Base-by-base conservation (phyloP, 2,113 vertebrate genomes). In the Galeopterus variegatus region DNA sequence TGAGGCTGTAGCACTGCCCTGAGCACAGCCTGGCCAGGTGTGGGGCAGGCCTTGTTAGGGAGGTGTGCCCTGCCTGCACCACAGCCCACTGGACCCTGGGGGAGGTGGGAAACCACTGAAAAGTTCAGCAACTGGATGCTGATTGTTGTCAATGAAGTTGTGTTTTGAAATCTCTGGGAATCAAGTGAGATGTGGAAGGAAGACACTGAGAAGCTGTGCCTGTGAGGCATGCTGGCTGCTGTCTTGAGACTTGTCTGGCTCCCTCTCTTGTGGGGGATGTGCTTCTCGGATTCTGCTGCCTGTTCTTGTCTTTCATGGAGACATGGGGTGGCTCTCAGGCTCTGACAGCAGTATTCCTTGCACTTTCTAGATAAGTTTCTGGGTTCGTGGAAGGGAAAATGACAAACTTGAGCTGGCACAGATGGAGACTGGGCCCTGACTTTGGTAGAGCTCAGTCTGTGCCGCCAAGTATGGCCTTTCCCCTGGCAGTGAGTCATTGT, bases 151-250 rank as follows among this genome's bases (percentile, higher is more conserved):
- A 24, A 13, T 13, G 62, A 65, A 31, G 50, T 13, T 33, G 24
- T 41, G 9, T 12, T 58, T 67, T 6, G 9, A 8, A 10, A 6
- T 65, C 24, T 79, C 36, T 1, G 48, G 18, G 5, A 36, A 6
- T 10, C 31, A 1, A 3, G n/a, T 36, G 73, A 81, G 67, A 2
- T 33, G 4, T 0, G 3, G 56, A 12, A 85, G 24, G 6, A 31
- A 6, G 23, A 17, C 67, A 2, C 0, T 26, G 52, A 70, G 41
- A n/a, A 48, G n/a, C 10, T 52, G 9, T 50, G 45, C 36, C 17
- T 75, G 3, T 1, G 12, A 28, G 23, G 45, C 12, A 36, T 1
- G 1, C 2, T 75, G 60, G 67, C 58, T 54, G 14, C 33, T 21
- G 2, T 64, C 28, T 26, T 50, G 4, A 52, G n/a, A 26, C 45